Conservation (phyloP, 2,888 invertebrate species). For the Orchesella flavescens region DNA sequence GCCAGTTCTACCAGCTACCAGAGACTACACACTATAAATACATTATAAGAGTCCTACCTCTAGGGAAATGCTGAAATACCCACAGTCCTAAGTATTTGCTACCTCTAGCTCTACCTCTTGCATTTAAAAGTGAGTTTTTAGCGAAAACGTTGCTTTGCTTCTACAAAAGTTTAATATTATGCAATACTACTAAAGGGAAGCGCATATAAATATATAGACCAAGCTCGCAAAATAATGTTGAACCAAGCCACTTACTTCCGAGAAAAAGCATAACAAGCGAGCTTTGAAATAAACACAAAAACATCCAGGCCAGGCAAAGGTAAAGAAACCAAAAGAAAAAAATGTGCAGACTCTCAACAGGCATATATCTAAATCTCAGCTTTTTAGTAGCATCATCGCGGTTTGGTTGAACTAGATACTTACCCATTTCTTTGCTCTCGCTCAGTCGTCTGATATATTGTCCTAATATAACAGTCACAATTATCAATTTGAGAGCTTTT, state of each 20-base stretch:
- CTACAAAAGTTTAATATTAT: no score
- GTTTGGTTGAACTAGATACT: constrained; percentile 60
- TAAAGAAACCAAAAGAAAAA: constrained; percentile 34
- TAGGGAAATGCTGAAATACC: no score
- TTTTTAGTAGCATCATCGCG: constrained; percentile 35
- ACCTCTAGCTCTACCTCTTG: no score
- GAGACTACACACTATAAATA: no score
- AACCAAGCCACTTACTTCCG: neutral
- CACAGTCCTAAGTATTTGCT: no score
- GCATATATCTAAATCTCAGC: constrained; percentile 32
- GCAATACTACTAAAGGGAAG: no score
- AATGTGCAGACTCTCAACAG: constrained; percentile 38
- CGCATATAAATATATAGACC: neutral
- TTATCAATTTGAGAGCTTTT: constrained; percentile 43
- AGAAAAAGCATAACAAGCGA: neutral
- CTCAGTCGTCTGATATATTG: constrained; percentile 72
- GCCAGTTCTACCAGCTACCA: no score
- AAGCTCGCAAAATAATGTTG: neutral
- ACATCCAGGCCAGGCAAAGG: neutral
- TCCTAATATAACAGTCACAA: constrained; percentile 67
- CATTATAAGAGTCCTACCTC: no score
- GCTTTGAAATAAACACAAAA: no score
- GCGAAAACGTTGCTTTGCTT: no score
- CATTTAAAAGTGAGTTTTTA: no score
- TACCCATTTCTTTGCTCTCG: constrained; percentile 71